Evolutionary conservation across 1,140 invertebrate species (phyloP), one percentile per base, ranked within the genome.

Genomic region (Popillia japonica): DNA sequence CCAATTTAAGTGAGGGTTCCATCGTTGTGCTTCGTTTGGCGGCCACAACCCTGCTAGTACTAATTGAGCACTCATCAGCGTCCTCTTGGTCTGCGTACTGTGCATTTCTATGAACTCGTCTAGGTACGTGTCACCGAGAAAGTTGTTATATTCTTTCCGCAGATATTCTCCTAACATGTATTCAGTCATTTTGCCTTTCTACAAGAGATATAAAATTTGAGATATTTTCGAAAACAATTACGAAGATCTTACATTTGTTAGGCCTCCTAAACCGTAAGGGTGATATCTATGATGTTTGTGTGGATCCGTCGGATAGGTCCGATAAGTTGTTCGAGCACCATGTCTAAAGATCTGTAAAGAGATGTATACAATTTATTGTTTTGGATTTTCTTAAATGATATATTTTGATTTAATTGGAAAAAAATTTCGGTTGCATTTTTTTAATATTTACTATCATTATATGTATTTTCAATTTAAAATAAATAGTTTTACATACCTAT

Each of bases 251-350:
- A 89, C 88, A 73, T 88, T 89, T 1, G 88, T 89, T 11, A 89
- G 80, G 61, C 86, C 87, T n/a, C 88, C 88, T 72, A 83, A 81
- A 0, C 85, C 87, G 40, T 87, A 83, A 10, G 88, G 87, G 23
- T 86, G 84, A 77, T 86, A 89, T 6, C 85, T 85, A 40, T 86
- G 81, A 44, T 88, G 84, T 11, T 80, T 80, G 78, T 88, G 82
- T 6, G 88, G 88, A 78, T 89, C 88, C 6, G 82, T 87, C 0
- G 88, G 87, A 77, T 89, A 89, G 80, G 87, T 87, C 17, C 10
- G 48, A 27, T 76, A 76, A 20, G 75, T 76, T 11, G 75, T 76
- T 3, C 75, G 17, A 2, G 42, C 75, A 11, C 75, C 75, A 76
- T 76, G 75, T 27, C 75, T 20, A 27, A 76, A 76, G 6, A 76